Evolutionary conservation across 2,888 invertebrate genomes (phyloP).

Genomic region (Himalopsyche kuldschensis): DNA sequence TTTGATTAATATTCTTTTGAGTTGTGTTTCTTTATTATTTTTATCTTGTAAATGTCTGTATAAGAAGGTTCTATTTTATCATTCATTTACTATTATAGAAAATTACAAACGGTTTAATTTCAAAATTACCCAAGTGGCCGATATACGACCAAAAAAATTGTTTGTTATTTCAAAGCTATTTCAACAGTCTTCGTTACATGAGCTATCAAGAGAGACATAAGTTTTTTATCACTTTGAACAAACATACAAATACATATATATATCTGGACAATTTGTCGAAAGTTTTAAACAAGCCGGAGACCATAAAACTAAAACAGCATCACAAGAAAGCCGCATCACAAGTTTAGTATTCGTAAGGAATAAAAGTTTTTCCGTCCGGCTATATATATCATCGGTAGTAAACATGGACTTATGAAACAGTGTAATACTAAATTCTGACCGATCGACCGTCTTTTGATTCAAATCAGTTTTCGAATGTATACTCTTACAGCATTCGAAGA

Average conservation of each 20-base stretch:
- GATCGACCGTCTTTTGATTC: too few relatives aligned
- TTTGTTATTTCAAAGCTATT: neutral
- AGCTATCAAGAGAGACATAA: neutral
- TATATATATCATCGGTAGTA: too few relatives aligned
- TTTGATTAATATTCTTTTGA: too few relatives aligned
- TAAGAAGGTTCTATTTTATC: too few relatives aligned
- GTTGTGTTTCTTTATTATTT: too few relatives aligned
- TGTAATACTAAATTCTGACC: too few relatives aligned
- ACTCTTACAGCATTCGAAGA: too few relatives aligned
- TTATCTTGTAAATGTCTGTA: too few relatives aligned
- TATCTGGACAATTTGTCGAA: neutral
- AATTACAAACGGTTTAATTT: neutral
- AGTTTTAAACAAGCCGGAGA: neutral
- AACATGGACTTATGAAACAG: too few relatives aligned
- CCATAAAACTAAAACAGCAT: slow-evolving; percentile 19
- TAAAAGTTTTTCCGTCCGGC: neutral
- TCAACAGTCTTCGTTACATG: neutral
- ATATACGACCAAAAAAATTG: neutral
- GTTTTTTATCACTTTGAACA: neutral
- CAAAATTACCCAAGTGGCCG: neutral
- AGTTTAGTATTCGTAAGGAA: neutral
- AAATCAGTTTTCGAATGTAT: too few relatives aligned
- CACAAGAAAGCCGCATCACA: slow-evolving; percentile 14
- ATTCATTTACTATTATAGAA: too few relatives aligned
- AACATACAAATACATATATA: neutral